A percentile compares a stretch with the other conserved stretches of the same genome.
Conservation (phyloP, 1,140 invertebrate genomes). For the Zaprionus nigranus region DNA sequence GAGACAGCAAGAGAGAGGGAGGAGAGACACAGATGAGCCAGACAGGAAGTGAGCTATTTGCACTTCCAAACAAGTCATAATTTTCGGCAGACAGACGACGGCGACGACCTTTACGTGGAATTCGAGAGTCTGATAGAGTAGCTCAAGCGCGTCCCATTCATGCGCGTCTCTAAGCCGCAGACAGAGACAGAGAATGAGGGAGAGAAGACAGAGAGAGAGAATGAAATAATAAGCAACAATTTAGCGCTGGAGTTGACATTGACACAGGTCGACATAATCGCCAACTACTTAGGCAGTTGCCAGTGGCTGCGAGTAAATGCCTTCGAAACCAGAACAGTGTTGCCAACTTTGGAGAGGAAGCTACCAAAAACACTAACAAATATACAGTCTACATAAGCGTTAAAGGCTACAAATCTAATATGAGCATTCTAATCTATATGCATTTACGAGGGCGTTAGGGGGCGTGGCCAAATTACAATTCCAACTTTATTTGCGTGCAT, state of each 20-base stretch:
- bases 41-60: conserved; percentile 81
- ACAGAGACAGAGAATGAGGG: not conserved
- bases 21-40: conserved; percentile 22
- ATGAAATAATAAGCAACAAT: conserved; percentile 75
- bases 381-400: too few species aligned
- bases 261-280: conserved; percentile 48
- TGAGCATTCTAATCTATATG: too few species aligned
- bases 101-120: conserved; percentile 64
- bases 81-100: conserved; percentile 71
- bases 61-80: conserved; percentile 82
- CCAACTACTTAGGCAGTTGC: conserved; percentile 47
- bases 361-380: not conserved
- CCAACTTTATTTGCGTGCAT: too few species aligned
- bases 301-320: conserved; percentile 4
- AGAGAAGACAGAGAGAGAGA: not conserved
- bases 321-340: not conserved
- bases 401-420: not conserved
- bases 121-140: conserved; percentile 57
- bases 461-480: too few species aligned
- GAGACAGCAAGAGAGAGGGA: conserved; percentile 2
- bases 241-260: conserved; percentile 78
- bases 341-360: not conserved
- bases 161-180: conserved; percentile 8
- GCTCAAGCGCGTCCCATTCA: conserved; percentile 48
- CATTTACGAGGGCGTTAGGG: too few species aligned